Percentiles rank a stretch among this genome's conserved stretches.
Conservation (phyloP, 2,888 invertebrate genomes). For the Endotricha flammealis region DNA sequence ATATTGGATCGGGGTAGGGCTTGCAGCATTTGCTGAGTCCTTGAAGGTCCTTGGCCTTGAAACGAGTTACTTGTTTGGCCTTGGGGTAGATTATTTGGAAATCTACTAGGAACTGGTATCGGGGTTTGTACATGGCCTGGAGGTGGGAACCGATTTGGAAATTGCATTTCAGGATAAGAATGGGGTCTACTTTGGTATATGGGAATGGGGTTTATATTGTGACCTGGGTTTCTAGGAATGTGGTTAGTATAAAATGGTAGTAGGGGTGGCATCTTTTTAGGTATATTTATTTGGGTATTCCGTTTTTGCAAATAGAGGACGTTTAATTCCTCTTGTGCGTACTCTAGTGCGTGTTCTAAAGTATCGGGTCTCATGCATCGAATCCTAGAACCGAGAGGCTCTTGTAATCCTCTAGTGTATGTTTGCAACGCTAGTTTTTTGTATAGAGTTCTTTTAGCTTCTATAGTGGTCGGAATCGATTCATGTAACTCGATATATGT, state of each 20-base stretch:
- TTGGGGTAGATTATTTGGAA: no score
- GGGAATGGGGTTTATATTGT: no score
- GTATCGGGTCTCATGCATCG: constrained; percentile 18
- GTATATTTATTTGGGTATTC: not conserved
- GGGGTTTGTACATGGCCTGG: no score
- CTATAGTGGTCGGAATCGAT: constrained; percentile 1
- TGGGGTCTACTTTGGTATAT: no score
- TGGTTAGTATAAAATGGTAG: no score
- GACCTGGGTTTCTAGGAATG: no score
- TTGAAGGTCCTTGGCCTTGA: no score
- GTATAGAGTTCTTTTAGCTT: constrained; percentile 9
- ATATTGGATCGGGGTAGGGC: not conserved
- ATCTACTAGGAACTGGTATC: no score
- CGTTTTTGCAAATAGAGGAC: constrained; percentile 15
- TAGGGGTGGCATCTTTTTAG: no score
- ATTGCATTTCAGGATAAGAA: no score
- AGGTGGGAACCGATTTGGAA: no score
- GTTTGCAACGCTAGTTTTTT: constrained; percentile 8
- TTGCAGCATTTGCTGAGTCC: not conserved
- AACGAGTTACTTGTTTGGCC: no score
- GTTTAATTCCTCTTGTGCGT: constrained; percentile 17
- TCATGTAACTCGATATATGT: constrained; percentile 6
- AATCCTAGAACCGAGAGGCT: constrained; percentile 12
- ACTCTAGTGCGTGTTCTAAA: constrained; percentile 25
- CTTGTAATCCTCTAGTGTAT: constrained; percentile 14